Percentiles rank a stretch among this genome's conserved stretches.
These are phyloP conservation scores for Entelurus aequoreus DNA, from an alignment of 2,113 vertebrate genomes.

Conservation along the genomic window DNA sequence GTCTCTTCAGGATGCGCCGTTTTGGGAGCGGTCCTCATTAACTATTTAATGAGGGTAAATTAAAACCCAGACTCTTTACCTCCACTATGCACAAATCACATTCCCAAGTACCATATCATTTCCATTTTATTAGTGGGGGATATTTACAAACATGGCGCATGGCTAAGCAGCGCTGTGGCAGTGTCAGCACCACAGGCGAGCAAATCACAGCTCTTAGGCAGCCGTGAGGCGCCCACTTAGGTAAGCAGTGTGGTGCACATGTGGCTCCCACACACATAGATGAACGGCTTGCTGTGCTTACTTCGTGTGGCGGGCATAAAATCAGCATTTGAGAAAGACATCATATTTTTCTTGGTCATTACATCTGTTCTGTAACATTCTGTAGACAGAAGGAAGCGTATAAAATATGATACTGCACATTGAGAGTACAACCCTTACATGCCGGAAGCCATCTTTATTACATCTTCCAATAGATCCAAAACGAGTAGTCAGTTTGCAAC, in stretches of 20 bases:
- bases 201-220: conserved; percentile 1
- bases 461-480: too few relatives aligned
- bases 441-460: too few relatives aligned
- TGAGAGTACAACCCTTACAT: too few relatives aligned
- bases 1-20: too few relatives aligned
- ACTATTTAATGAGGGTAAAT: too few relatives aligned
- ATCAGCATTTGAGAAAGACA: neutral
- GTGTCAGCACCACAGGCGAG: neutral
- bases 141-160: neutral
- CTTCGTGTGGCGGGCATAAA: neutral
- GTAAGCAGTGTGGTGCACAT: neutral
- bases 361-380: conserved; percentile 5
- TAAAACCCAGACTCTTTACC: neutral
- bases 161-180: neutral
- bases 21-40: too few relatives aligned
- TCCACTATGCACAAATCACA: neutral
- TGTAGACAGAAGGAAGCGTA: too few relatives aligned
- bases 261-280: neutral
- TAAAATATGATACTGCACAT: too few relatives aligned
- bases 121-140: neutral
- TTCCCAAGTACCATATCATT: neutral
- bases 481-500: too few relatives aligned
- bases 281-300: neutral
- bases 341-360: neutral
- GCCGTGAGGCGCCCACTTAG: neutral